Conservation (phyloP, 1,140 invertebrate genomes). For the Leptonema lineaticorne region DNA sequence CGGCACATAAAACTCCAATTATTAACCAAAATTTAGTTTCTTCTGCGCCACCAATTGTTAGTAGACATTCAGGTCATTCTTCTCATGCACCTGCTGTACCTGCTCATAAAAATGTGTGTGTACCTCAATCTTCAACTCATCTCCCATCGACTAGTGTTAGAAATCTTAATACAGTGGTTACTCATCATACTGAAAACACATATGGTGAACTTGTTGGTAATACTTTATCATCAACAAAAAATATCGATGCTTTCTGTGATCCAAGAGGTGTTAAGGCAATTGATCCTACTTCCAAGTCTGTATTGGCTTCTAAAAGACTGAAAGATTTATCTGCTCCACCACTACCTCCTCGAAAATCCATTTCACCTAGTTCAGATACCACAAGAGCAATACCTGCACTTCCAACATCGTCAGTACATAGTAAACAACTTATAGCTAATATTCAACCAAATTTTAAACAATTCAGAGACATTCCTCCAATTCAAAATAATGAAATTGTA, state of each 20-base stretch:
- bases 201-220: constrained; percentile 40
- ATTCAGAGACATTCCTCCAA: constrained; percentile 4
- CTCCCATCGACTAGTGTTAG: constrained; percentile 32
- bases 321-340: constrained; percentile 53
- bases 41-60: constrained; percentile 13
- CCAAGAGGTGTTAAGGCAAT: background rate
- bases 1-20: constrained; percentile 22
- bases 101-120: constrained; percentile 30
- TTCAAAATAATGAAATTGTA: constrained; percentile 2
- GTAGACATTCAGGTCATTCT: background rate
- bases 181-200: constrained; percentile 47
- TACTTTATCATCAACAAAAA: constrained; percentile 5
- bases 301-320: constrained; percentile 31
- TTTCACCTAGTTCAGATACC: constrained; percentile 46
- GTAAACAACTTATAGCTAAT: constrained; percentile 8
- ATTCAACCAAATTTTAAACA: constrained; percentile 21
- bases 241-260: constrained; percentile 8
- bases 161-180: constrained; percentile 33
- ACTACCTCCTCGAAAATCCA: constrained; percentile 51
- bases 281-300: constrained; percentile 38
- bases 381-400: background rate
- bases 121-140: constrained; percentile 19
- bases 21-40: constrained; percentile 11
- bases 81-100: constrained; percentile 26
- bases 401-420: background rate